phyloP scores from a whole-genome alignment of 2,888 invertebrate genomes.

The Euproctis similis region DNA sequence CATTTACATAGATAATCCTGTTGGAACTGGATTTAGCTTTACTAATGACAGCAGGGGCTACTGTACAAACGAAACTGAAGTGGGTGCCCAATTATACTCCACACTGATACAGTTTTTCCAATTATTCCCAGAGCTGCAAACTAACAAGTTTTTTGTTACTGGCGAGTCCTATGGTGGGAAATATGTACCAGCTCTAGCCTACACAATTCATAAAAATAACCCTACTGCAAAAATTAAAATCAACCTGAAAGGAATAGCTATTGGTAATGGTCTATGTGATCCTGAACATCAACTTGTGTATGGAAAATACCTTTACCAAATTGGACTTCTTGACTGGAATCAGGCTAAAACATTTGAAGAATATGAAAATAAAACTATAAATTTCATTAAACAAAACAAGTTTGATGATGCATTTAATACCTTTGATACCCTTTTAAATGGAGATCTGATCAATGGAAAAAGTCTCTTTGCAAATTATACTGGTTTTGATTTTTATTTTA shows the following conservation, averaged over 20 bases:
- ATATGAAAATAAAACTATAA: slow-evolving; percentile 74
- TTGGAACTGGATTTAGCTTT: slow-evolving; percentile 94
- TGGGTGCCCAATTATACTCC: slow-evolving; percentile 86
- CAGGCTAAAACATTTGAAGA: slow-evolving; percentile 76
- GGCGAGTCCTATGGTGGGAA: slow-evolving; percentile 94
- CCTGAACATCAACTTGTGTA: slow-evolving; percentile 86
- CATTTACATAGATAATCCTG: slow-evolving; percentile 95
- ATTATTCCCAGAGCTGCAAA: slow-evolving; percentile 84
- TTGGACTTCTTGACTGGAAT: slow-evolving; percentile 82
- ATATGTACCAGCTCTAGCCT: slow-evolving; percentile 84
- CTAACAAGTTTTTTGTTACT: slow-evolving; percentile 87
- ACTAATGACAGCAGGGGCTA: slow-evolving; percentile 85
- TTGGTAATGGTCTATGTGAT: slow-evolving; percentile 88
- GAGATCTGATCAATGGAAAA: slow-evolving; percentile 73
- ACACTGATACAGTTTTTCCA: slow-evolving; percentile 88
- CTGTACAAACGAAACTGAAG: slow-evolving; percentile 84
- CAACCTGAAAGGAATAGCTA: slow-evolving; percentile 81
- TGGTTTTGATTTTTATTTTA: slow-evolving; percentile 85
- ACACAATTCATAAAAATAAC: slow-evolving; percentile 81
- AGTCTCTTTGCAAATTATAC: slow-evolving; percentile 84
- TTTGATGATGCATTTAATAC: slow-evolving; percentile 82
- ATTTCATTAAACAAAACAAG: slow-evolving; percentile 78
- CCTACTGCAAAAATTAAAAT: slow-evolving; percentile 80
- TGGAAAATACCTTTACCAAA: slow-evolving; percentile 86
- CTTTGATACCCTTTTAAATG: slow-evolving; percentile 83